A percentile compares a stretch with the other conserved stretches of the same genome.
Evolutionary conservation across 2,113 vertebrate genomes (phyloP).

Genomic region (human (Homo sapiens)): GRCh38 chr4:166445501-166446000

Average conservation of each 20-base stretch:
- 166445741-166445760: slow-evolving; percentile 68
- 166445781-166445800: slow-evolving; percentile 10
- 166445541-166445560: slow-evolving; percentile 47
- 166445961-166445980: background rate
- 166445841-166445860: background rate
- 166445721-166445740: slow-evolving; percentile 43
- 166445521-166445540: background rate
- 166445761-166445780: slow-evolving; percentile 55
- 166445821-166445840: slow-evolving; percentile 18
- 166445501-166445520: background rate
- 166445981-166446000: background rate
- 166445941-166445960: background rate
- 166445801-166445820: slow-evolving; percentile 48
- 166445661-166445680: slow-evolving; percentile 69
- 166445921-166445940: background rate
- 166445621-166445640: slow-evolving; percentile 59
- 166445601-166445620: slow-evolving; percentile 70
- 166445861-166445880: background rate
- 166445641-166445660: slow-evolving; percentile 72
- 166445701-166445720: slow-evolving; percentile 50
- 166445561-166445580: slow-evolving; percentile 56
- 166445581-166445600: slow-evolving; percentile 61
- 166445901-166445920: background rate
- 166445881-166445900: background rate
- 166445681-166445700: slow-evolving; percentile 66